Conservation (phyloP, 2,113 vertebrate genomes). For the Scortum barcoo region DNA sequence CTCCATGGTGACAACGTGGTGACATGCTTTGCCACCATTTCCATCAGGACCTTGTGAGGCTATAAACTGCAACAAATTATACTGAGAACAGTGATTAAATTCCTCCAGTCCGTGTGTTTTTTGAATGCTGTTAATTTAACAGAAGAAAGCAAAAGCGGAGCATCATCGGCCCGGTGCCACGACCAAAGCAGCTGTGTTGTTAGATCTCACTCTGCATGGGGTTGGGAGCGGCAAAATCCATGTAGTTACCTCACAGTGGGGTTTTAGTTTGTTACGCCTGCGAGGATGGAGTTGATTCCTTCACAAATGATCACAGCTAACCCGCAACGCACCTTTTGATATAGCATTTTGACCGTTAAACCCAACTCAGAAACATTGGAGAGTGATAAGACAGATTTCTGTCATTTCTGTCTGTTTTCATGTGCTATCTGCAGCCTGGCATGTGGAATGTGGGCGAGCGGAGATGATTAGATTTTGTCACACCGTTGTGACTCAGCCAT, state of each 20-base stretch:
- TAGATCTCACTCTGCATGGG: slow-evolving; percentile 53
- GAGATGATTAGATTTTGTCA: slow-evolving; percentile 70
- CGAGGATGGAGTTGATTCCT: slow-evolving; percentile 17
- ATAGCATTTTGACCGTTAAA: not conserved
- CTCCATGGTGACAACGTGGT: slow-evolving; percentile 48
- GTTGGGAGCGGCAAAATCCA: slow-evolving; percentile 18
- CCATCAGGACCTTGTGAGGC: not conserved
- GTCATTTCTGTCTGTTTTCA: slow-evolving; percentile 24
- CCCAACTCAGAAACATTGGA: slow-evolving; percentile 13
- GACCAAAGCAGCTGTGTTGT: slow-evolving; percentile 58
- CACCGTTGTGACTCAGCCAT: slow-evolving; percentile 73
- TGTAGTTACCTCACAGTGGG: slow-evolving; percentile 60
- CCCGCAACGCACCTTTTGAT: slow-evolving; percentile 22
- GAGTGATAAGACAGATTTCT: slow-evolving; percentile 17
- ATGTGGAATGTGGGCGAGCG: slow-evolving; percentile 73
- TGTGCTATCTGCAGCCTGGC: slow-evolving; percentile 55
- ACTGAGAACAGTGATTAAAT: slow-evolving; percentile 27
- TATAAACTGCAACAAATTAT: slow-evolving; percentile 41
- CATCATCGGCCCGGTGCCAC: slow-evolving; percentile 12
- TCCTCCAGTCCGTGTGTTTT: slow-evolving; percentile 31
- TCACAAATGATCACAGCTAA: slow-evolving; percentile 40
- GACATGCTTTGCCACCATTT: slow-evolving; percentile 48
- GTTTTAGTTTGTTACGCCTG: slow-evolving; percentile 32
- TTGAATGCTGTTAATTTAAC: slow-evolving; percentile 49
- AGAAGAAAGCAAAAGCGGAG: slow-evolving; percentile 41